Base-by-base conservation (phyloP, 2,888 invertebrate species). In the Dasysyrphus tricinctus region DNA sequence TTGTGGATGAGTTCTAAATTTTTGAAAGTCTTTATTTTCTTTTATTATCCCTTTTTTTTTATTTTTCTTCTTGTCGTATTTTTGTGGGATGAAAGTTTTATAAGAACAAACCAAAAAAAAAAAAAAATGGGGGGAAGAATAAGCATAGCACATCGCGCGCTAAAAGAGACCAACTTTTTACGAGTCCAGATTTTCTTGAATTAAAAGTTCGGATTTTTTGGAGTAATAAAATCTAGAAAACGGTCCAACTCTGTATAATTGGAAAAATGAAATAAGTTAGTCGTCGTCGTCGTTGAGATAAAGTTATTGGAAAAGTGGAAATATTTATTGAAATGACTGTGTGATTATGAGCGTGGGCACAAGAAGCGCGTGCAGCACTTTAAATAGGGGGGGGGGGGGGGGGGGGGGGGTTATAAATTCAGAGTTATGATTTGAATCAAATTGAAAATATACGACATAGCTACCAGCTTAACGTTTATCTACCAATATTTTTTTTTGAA, bases 1-100 rank as follows among this genome's bases (percentile, higher is more conserved):
- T 85, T 81, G 73, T 77, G 77, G 85, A 85, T 85, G 85, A 85
- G 84, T 85, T 73, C 67, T 61, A 84, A 57, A 72, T 73, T 73
- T 49, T 67, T 49, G 44, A 69, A 72, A 57, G 70, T 67, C 47
- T 63, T 79, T 63, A 44, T 70, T 74, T 57, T 59, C n/a, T 47
- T 29, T 61, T 39, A 61, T 42, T 61, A 61, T 61, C 61, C 39
- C 9, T 39, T 39, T 37, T 19, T 24, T 24, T 24, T 24, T 24
- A 19, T 59, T 12, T 34, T 34, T 1, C 5, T 57, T 61, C 9
- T 24, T n/a, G 19, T n/a, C n/a, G 57, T 51, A 29, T 34, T 29
- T 49, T 54, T 54, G 69, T 69, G 54, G 56, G 49, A 56, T 47
- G 42, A 47, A 63, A 59, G 51, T 61, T 49, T 44, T 11, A 11